Base-by-base conservation (phyloP, 2,888 invertebrate species). In the Dynastes grantii region DNA sequence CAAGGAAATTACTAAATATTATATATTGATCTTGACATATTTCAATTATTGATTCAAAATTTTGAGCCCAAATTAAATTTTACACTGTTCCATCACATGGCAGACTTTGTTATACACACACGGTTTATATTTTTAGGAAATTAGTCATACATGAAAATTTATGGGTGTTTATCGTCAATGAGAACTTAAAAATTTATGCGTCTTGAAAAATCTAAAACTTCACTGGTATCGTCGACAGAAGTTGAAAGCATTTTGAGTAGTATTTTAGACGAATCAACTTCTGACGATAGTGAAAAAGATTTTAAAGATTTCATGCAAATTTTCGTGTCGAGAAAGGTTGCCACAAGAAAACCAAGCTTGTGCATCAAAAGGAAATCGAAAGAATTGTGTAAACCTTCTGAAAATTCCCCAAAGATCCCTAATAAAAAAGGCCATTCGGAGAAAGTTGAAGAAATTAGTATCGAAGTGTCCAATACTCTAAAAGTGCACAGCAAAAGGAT, bases 251-350 rank as follows among this genome's bases (percentile, higher is more conserved):
- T 75, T 29, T 16, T 61, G 11, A 40, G 55, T 27, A 55, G 55
- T 37, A 63, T 75, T 27, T 75, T 75, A 8, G 45, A 27, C 11
- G 73, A 75, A n/a, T 75, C 73, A 13, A 45, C 61, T 75, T 27
- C 73, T 1, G 73, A 75, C 61, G 73, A 61, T 3, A 75, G 73
- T 8, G 61, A 75, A 11, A 27, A 75, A 27, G 61, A 75, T 45
- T 75, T 75, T 27, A 37, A 63, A n/a, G 73, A 75, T 75, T 75
- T 75, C 45, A 75, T 75, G 55, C 40, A 61, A 63, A 75, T 49
- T 45, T 61, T 75, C 45, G 11, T 40, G 11, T 45, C 45, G 9
- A 61, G 49, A 58, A 61, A 73, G 29, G 16, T 58, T 9, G 27
- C 3, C 6, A 8, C 3, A 27, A 61, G 27, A 45, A 63, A 63